Evolutionary conservation across 2,797 vertebrate species (phyloP).

Genomic region (Tangara arthus): DNA sequence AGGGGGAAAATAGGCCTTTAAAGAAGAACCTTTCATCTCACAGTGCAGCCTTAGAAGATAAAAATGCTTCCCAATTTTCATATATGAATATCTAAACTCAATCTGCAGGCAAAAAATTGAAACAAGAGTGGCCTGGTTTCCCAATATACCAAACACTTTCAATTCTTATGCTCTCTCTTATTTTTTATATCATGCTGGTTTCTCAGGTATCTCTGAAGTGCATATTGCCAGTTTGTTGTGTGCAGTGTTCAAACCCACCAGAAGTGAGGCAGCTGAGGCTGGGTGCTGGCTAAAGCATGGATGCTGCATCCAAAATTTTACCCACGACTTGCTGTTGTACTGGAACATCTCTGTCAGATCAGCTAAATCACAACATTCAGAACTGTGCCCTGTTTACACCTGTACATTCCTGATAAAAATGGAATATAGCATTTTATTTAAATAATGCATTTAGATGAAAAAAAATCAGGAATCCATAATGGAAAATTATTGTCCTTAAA

Average conservation of each 20-base stretch:
- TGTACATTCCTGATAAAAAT: fast-evolving
- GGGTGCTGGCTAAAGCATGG: neutral
- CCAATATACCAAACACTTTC: neutral
- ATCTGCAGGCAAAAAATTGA: constrained; percentile 45
- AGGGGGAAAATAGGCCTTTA: neutral
- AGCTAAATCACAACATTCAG: neutral
- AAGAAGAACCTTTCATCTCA: constrained; percentile 53
- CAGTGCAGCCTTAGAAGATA: constrained; percentile 28
- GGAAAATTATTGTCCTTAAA: neutral
- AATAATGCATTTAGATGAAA: neutral
- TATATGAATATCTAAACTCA: constrained; percentile 56
- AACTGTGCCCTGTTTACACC: neutral
- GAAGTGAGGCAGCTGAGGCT: neutral
- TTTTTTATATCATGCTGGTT: neutral
- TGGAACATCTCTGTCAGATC: neutral
- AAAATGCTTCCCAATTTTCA: constrained; percentile 47
- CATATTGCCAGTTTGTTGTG: neutral
- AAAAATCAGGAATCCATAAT: neutral
- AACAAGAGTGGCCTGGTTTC: constrained; percentile 41
- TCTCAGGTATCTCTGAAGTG: neutral
- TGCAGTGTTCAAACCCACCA: neutral
- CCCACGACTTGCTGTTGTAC: neutral
- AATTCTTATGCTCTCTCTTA: neutral
- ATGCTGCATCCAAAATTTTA: neutral
- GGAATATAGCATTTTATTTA: neutral